Conservation (phyloP, 2,797 vertebrate genomes). For the Pseudomugil tenellus region DNA sequence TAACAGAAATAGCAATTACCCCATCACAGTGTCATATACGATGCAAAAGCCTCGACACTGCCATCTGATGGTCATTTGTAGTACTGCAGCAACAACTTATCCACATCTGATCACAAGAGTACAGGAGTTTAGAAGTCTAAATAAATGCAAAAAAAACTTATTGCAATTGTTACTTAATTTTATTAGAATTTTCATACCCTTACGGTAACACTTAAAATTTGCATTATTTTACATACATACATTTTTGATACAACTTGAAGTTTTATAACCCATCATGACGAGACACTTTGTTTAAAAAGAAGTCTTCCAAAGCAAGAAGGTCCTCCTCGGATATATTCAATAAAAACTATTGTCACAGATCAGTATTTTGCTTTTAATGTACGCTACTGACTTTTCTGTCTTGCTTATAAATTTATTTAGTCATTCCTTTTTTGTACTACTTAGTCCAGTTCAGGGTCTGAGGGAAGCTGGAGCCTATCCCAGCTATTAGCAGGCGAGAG, state of each 20-base stretch:
- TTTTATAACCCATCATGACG: background rate
- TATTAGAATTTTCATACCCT: background rate
- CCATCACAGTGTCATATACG: background rate
- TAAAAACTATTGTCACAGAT: no score
- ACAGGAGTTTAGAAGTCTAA: background rate
- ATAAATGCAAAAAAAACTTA: constrained; percentile 11
- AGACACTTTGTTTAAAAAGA: background rate
- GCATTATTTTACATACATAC: background rate
- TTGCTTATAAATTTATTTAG: background rate
- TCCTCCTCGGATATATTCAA: no score
- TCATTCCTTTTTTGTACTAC: no score
- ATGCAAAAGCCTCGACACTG: constrained; percentile 42
- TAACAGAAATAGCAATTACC: background rate
- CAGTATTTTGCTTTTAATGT: no score
- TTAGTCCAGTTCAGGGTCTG: no score
- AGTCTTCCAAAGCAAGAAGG: no score
- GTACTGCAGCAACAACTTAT: constrained; percentile 27
- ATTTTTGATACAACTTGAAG: background rate
- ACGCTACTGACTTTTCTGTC: no score
- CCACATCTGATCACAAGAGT: background rate
- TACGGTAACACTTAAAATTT: background rate
- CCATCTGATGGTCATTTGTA: constrained; percentile 57
- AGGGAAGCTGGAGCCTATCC: no score
- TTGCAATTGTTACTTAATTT: background rate
- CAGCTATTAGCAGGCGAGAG: no score